These are phyloP conservation scores for Siniperca chuatsi DNA, from an alignment of 2,113 vertebrate species.

Conservation along the genomic window DNA sequence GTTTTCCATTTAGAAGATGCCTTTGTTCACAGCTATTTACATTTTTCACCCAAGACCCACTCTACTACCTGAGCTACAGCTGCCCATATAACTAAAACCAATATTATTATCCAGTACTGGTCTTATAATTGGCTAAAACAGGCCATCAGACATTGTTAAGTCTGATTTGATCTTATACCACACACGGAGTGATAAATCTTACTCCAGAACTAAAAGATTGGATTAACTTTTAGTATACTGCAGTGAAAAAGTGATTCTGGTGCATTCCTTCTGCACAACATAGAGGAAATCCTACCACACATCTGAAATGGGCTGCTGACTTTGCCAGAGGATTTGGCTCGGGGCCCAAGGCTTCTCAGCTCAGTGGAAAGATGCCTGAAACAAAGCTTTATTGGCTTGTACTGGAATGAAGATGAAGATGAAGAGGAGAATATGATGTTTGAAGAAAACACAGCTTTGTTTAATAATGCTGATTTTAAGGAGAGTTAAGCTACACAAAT, in stretches of 20 bases:
- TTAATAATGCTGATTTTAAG: constrained; percentile 24
- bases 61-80: neutral
- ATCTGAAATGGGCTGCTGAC: constrained; percentile 68
- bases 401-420: constrained; percentile 49
- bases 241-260: constrained; percentile 35
- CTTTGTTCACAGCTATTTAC: neutral
- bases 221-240: constrained; percentile 2
- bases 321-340: constrained; percentile 75
- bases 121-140: neutral
- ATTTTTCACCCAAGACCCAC: neutral
- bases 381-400: constrained; percentile 41
- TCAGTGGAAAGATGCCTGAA: constrained; percentile 57
- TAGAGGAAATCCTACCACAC: constrained; percentile 56
- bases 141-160: neutral
- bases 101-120: neutral
- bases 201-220: neutral
- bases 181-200: neutral
- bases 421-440: constrained; percentile 19
- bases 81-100: neutral
- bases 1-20: constrained; percentile 19
- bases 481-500: neutral
- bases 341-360: constrained; percentile 56
- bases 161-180: neutral
- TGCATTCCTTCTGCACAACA: constrained; percentile 54
- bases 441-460: constrained; percentile 46